Percentiles rank a stretch among this genome's conserved stretches.
These are phyloP conservation scores for Trissolcus brochymenae DNA, from an alignment of 2,888 invertebrate species.

Conservation along the genomic window DNA sequence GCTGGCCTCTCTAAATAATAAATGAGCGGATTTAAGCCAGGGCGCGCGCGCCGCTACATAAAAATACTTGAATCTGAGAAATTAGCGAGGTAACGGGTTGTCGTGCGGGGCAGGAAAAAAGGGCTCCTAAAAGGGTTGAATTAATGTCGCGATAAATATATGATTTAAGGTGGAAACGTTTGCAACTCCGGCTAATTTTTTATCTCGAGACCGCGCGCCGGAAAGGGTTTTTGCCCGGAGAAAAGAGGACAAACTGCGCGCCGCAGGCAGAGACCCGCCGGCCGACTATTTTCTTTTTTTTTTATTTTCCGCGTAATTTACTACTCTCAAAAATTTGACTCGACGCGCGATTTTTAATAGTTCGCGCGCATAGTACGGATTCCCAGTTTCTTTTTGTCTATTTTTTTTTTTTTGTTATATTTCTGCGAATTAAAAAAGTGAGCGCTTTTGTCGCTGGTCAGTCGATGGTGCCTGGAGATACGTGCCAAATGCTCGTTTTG, in stretches of 20 bases:
- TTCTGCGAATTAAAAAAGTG: slow-evolving; percentile 35
- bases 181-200: slow-evolving; percentile 76
- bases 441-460: slow-evolving; percentile 52
- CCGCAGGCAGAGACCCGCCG: slow-evolving; percentile 31
- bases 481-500: slow-evolving; percentile 41
- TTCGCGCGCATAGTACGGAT: slow-evolving; percentile 63
- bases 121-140: slow-evolving; percentile 76
- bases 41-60: slow-evolving; percentile 69
- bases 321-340: slow-evolving; percentile 72
- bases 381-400: slow-evolving; percentile 18
- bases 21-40: slow-evolving; percentile 75
- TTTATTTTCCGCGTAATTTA: slow-evolving; percentile 68
- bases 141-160: slow-evolving; percentile 77
- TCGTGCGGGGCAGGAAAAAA: slow-evolving; percentile 67
- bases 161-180: slow-evolving; percentile 77
- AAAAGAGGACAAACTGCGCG: slow-evolving; percentile 61
- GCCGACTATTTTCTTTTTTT: slow-evolving; percentile 66
- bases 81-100: slow-evolving; percentile 74
- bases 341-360: slow-evolving; percentile 72
- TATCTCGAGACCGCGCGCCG: slow-evolving; percentile 72
- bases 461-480: slow-evolving; percentile 36
- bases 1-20: slow-evolving; percentile 74
- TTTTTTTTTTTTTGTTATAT: slow-evolving; percentile 44
- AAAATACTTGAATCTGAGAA: slow-evolving; percentile 77
- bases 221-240: slow-evolving; percentile 67